phyloP scores from a whole-genome alignment of 1,140 invertebrate species.

The Dysdera silvatica region DNA sequence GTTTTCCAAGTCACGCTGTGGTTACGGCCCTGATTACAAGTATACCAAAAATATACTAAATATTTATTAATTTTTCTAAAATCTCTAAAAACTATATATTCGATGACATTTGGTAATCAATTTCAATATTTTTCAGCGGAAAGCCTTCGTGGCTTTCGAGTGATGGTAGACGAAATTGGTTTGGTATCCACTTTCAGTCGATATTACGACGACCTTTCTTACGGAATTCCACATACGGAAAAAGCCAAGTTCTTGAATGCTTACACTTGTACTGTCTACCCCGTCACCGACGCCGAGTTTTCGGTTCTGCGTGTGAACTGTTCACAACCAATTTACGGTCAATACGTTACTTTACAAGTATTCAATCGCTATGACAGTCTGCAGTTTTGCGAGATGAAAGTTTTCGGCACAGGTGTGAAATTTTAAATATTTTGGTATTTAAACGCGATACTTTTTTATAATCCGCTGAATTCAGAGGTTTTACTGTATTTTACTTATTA shows the following conservation, averaged over 20 bases:
- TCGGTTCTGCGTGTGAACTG: constrained; percentile 31
- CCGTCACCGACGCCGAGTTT: constrained; percentile 29
- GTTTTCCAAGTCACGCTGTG: too few relatives aligned
- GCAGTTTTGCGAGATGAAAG: constrained; percentile 35
- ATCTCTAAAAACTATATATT: too few relatives aligned
- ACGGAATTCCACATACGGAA: constrained; percentile 32
- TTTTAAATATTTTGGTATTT: background rate
- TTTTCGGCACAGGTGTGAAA: constrained; percentile 33
- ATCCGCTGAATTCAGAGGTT: too few relatives aligned
- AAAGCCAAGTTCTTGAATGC: constrained; percentile 30
- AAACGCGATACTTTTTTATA: background rate
- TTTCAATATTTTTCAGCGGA: constrained; percentile 24
- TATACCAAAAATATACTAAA: too few relatives aligned
- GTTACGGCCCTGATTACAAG: too few relatives aligned
- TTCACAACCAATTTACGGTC: constrained; percentile 34
- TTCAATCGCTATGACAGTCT: constrained; percentile 34
- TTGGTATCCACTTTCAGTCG: constrained; percentile 21
- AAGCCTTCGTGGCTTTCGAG: constrained; percentile 35
- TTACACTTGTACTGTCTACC: constrained; percentile 33
- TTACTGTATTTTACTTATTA: too few relatives aligned
- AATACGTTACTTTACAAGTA: constrained; percentile 35
- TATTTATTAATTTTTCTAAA: too few relatives aligned
- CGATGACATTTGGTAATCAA: too few relatives aligned
- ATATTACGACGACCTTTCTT: constrained; percentile 33
- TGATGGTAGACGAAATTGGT: constrained; percentile 33